Evolutionary conservation across 2,888 invertebrate genomes (phyloP).

Genomic region (Callyntrura sp.): DNA sequence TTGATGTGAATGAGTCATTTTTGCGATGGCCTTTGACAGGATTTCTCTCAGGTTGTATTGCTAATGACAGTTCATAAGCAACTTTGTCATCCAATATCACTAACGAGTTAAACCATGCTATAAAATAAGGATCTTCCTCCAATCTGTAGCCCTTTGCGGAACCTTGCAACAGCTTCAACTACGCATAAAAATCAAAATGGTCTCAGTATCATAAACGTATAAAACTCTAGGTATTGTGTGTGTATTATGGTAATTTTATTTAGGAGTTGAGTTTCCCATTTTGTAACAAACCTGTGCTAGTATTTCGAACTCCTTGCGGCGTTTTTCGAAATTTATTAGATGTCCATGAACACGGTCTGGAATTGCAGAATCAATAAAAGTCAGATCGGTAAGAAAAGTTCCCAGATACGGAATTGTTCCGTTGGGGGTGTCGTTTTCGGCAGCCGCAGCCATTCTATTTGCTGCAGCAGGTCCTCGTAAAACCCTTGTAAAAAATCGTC

Average conservation of each 20-base stretch:
- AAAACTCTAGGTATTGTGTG: too few species aligned
- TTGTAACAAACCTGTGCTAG: slow-evolving; percentile 93
- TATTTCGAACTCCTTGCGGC: slow-evolving; percentile 99
- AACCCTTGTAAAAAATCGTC: slow-evolving; percentile 82
- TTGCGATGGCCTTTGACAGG: slow-evolving; percentile 90
- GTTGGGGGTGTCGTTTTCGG: slow-evolving; percentile 85
- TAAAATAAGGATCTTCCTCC: slow-evolving; percentile 93
- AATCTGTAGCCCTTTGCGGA: slow-evolving; percentile 98
- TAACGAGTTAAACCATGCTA: slow-evolving; percentile 98
- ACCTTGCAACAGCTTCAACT: slow-evolving; percentile 97
- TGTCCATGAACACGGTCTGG: slow-evolving; percentile 92
- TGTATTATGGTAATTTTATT: too few species aligned
- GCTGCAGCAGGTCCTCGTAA: slow-evolving; percentile 81
- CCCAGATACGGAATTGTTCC: slow-evolving; percentile 99
- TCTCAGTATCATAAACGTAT: too few species aligned
- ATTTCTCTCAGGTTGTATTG: slow-evolving; percentile 82
- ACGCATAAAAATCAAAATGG: too few species aligned
- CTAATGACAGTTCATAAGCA: slow-evolving; percentile 88
- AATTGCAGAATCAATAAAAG: slow-evolving; percentile 99
- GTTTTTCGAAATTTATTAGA: slow-evolving; percentile 99
- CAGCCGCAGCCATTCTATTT: slow-evolving; percentile 77
- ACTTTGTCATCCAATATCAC: slow-evolving; percentile 96
- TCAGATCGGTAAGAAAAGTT: slow-evolving; percentile 98
- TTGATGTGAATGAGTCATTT: slow-evolving; percentile 96
- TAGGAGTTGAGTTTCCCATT: too few species aligned